Percentiles rank a stretch among this genome's conserved stretches.
phyloP scores from a whole-genome alignment of 2,797 vertebrate genomes.

The Gambusia yucatana region DNA sequence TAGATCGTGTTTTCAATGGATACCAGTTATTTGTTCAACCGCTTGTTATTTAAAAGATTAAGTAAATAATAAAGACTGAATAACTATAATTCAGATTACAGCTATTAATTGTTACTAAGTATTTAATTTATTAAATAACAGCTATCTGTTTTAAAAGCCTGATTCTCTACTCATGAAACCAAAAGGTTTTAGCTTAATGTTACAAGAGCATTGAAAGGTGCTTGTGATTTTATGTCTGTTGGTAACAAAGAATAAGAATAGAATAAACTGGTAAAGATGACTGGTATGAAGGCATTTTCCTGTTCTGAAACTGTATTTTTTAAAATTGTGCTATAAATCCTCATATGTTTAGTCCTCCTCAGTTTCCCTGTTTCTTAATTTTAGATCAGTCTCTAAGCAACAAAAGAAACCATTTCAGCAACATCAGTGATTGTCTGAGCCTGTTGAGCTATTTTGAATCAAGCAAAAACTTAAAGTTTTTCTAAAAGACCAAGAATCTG shows the following conservation, averaged over 20 bases:
- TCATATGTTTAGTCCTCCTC: not conserved
- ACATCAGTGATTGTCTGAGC: constrained; percentile 35
- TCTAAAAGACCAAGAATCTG: not conserved
- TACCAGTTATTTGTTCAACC: not conserved
- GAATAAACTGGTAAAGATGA: not conserved
- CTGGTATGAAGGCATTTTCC: not conserved
- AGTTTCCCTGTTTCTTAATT: constrained; percentile 32
- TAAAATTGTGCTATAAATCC: not conserved
- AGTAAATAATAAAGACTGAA: not conserved
- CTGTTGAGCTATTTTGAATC: constrained; percentile 56
- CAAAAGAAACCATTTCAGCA: constrained; percentile 47
- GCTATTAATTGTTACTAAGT: not conserved
- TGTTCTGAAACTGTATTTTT: not conserved
- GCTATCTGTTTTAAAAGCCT: not conserved
- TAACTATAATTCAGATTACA: not conserved
- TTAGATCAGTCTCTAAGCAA: constrained; percentile 66
- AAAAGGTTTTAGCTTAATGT: not conserved
- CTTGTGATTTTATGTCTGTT: not conserved
- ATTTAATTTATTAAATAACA: not conserved
- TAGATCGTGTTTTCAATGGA: not conserved
- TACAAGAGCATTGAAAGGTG: not conserved
- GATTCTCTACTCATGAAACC: not conserved
- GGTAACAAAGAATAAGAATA: not conserved
- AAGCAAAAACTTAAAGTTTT: constrained; percentile 26
- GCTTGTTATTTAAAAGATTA: not conserved